Base-by-base conservation (phyloP, 2,888 invertebrate genomes). In the Apodemia duryi region DNA sequence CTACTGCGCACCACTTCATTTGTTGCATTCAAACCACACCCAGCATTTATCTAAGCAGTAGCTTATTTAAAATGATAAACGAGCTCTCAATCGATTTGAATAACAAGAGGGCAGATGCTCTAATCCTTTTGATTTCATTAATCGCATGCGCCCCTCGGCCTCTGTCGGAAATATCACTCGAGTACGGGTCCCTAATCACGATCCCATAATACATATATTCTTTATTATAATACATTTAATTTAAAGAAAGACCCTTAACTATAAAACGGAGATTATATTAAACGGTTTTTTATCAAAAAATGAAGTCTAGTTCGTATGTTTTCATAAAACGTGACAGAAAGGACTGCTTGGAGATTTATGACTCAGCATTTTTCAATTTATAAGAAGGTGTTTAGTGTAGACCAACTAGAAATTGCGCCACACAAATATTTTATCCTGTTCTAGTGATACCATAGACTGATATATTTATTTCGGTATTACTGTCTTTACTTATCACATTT, bases 61-160 rank as follows among this genome's bases (percentile, higher is more conserved):
- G 90, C 89, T 90, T 91, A 86, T 90, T 89, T 88, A 81, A 88
- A 89, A 89, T 91, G 90, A 91, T 91, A 90, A 91, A 91, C 82
- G 90, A 88, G 88, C 88, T 86, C 88, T 85, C 88, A 83, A 91
- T 91, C 88, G 89, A 91, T 91, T 91, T 91, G 88, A 91, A 91
- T 91, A 91, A 91, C 88, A 91, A 91, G 85, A 84, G 86, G 88
- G 90, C 91, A 91, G 91, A 91, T 91, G 91, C 90, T 88, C 82
- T 90, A 91, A 91, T 91, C 91, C 91, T 88, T 91, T 91, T 91
- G 88, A 91, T 91, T 91, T 90, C 88, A 89, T 91, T 91, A 88
- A 90, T 89, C 86, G 88, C 91, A 89, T 90, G 91, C 90, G 85
- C 89, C 88, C 85, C 83, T 86, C 82, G 81, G 81, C 80, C 81